A percentile compares a stretch with the other conserved stretches of the same genome.
These are phyloP conservation scores for Drosophila lacicola DNA, from an alignment of 2,888 invertebrate genomes.

Conservation along the genomic window DNA sequence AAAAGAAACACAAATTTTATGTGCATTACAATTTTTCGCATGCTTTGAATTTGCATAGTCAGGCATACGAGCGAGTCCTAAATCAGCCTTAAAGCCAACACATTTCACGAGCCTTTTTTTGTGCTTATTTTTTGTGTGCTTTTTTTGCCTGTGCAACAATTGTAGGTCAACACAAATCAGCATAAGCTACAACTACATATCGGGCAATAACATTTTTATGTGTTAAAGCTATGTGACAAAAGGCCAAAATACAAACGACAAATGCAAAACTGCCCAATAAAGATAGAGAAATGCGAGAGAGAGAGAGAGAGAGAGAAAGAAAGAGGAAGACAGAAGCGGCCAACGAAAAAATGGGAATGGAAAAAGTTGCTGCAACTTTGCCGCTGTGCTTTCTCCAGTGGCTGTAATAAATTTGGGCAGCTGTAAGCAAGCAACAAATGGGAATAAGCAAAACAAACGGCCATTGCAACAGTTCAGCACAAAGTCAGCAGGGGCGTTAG, in stretches of 20 bases:
- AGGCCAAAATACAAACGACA: slow-evolving; percentile 62
- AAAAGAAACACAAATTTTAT: slow-evolving; percentile 21
- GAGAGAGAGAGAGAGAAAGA: slow-evolving; percentile 1
- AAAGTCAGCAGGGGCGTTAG: slow-evolving; percentile 48
- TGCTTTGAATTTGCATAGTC: slow-evolving; percentile 34
- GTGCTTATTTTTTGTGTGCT: slow-evolving; percentile 7
- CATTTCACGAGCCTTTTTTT: slow-evolving; percentile 40
- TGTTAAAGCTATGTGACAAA: slow-evolving; percentile 79
- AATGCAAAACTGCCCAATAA: slow-evolving; percentile 33
- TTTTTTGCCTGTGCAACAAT: slow-evolving; percentile 43
- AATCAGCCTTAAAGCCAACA: slow-evolving; percentile 63
- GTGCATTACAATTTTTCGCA: slow-evolving; percentile 11
- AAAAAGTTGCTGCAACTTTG: slow-evolving; percentile 59
- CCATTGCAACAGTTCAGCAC: slow-evolving; percentile 62
- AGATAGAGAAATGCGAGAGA: not conserved
- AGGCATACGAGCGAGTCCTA: slow-evolving; percentile 37
- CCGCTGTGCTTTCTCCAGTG: slow-evolving; percentile 44
- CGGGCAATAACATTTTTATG: slow-evolving; percentile 80
- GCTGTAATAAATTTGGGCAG: slow-evolving; percentile 70
- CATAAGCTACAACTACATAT: slow-evolving; percentile 78
- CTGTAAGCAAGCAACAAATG: slow-evolving; percentile 75
- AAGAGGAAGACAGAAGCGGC: slow-evolving; percentile 10
- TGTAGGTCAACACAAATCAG: slow-evolving; percentile 77
- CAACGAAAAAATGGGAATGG: slow-evolving; percentile 18
- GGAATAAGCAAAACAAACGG: slow-evolving; percentile 75